Evolutionary conservation across 1,140 invertebrate genomes (phyloP).

Genomic region (Elymnias hypermnestra): DNA sequence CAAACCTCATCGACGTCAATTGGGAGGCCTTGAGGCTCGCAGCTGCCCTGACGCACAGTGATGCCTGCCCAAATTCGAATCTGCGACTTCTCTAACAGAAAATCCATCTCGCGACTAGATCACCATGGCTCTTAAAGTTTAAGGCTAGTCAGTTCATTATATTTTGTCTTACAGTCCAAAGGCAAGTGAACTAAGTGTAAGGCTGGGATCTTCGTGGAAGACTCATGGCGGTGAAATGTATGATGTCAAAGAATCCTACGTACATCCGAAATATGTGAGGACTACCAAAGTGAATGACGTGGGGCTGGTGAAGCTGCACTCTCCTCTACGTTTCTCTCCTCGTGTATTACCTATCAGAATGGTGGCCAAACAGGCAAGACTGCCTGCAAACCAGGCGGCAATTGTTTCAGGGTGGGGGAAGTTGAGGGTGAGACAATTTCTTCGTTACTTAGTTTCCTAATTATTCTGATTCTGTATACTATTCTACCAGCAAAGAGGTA

Average conservation of each 20-base stretch:
- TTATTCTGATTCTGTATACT: no score
- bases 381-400: conserved; percentile 39
- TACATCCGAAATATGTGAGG: conserved; percentile 53
- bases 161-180: conserved; percentile 24
- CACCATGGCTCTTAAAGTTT: no score
- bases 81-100: no score
- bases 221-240: conserved; percentile 64
- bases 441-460: no score
- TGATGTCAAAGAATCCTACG: conserved; percentile 50
- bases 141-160: background rate
- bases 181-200: conserved; percentile 47
- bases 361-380: conserved; percentile 28
- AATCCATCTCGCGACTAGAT: no score
- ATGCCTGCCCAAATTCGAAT: no score
- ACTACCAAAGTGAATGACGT: conserved; percentile 52
- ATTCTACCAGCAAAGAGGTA: no score
- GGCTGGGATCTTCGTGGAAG: conserved; percentile 62
- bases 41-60: no score
- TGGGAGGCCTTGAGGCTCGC: no score
- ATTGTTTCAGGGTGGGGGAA: conserved; percentile 66
- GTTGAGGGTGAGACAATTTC: conserved; percentile 42
- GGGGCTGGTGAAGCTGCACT: conserved; percentile 48
- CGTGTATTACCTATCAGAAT: conserved; percentile 51
- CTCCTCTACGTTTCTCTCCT: conserved; percentile 49
- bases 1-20: no score